These are phyloP conservation scores for Condylura cristata DNA, from an alignment of 2,113 vertebrate species.

Conservation along the genomic window DNA sequence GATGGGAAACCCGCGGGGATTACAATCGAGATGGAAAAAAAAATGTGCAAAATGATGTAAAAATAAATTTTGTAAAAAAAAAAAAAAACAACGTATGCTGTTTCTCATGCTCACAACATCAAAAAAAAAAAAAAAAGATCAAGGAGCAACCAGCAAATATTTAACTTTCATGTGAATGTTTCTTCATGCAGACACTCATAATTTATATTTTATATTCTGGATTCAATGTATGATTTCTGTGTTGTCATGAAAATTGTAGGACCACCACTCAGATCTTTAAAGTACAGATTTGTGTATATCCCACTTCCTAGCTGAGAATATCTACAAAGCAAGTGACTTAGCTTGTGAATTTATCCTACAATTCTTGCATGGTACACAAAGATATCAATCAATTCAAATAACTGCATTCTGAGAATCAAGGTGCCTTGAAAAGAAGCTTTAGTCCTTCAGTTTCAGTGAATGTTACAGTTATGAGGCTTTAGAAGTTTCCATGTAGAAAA, in stretches of 20 bases:
- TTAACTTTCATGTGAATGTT: too few species aligned
- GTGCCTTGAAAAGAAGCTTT: not conserved
- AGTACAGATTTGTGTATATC: not conserved
- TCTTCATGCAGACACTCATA: not conserved
- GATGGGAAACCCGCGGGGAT: too few species aligned
- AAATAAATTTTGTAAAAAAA: too few species aligned
- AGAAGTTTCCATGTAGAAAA: not conserved
- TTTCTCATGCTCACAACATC: not conserved
- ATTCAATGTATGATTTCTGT: not conserved
- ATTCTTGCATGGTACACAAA: not conserved
- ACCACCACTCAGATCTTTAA: not conserved
- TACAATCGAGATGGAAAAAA: too few species aligned
- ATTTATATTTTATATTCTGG: not conserved
- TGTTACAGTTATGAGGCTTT: not conserved
- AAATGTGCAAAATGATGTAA: too few species aligned
- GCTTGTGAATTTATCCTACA: not conserved
- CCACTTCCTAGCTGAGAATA: not conserved
- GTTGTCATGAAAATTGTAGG: not conserved
- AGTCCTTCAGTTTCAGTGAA: not conserved
- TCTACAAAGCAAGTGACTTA: not conserved
- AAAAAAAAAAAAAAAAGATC: not conserved
- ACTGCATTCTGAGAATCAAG: not conserved
- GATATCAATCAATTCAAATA: not conserved
- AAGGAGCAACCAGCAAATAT: not conserved
- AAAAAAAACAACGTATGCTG: not conserved